Conservation (phyloP, 2,113 vertebrate species). For the Riparia riparia region DNA sequence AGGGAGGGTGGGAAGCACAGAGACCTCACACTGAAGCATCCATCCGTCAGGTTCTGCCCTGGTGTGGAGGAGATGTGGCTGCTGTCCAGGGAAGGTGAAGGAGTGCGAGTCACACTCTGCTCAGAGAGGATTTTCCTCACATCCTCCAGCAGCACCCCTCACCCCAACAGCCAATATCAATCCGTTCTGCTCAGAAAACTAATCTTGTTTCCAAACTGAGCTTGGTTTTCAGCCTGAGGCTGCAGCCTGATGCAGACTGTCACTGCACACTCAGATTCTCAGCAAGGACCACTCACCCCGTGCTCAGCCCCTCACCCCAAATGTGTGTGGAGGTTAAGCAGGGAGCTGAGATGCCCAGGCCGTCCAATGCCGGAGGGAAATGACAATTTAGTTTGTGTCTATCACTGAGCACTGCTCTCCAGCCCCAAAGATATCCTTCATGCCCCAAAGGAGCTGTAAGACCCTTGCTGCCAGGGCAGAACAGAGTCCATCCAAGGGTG, state of each 20-base stretch:
- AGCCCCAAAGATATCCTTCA: background rate
- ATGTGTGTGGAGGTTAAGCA: background rate
- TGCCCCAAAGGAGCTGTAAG: rapidly evolving
- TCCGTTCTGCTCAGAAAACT: background rate
- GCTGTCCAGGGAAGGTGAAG: background rate
- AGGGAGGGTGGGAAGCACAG: background rate
- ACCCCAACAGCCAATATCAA: background rate
- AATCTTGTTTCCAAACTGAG: background rate
- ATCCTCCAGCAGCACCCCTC: background rate
- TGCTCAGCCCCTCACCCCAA: background rate
- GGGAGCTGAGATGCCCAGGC: background rate
- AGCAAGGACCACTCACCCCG: background rate
- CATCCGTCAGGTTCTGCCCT: background rate
- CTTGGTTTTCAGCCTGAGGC: background rate
- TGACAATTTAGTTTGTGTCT: background rate
- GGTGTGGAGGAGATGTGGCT: background rate
- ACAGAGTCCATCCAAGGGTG: rapidly evolving
- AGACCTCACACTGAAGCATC: background rate
- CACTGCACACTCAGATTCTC: background rate
- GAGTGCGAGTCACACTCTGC: rapidly evolving
- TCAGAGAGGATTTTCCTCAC: background rate
- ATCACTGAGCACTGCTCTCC: background rate
- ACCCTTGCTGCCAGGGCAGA: background rate
- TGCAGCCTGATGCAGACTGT: background rate
- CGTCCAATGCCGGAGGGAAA: background rate